Base-by-base conservation (phyloP, 2,797 vertebrate species). In the Artibeus jamaicensis region DNA sequence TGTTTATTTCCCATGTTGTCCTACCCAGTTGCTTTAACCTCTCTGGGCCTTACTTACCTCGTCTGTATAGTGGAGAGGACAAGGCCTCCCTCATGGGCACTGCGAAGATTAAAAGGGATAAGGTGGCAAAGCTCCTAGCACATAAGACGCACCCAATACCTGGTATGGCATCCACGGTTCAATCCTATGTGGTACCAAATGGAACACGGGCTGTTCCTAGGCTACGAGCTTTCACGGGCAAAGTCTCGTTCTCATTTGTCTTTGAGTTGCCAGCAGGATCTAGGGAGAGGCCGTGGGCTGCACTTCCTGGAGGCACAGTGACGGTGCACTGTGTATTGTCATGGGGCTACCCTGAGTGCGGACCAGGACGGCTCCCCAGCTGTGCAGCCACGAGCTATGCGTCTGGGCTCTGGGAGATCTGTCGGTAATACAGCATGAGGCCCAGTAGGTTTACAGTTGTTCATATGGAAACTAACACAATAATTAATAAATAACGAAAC, bases 21-120 rank as follows among this genome's bases (percentile, higher is more conserved):
- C 21, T 53, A 26, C 14, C 6, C 21, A 79, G 16, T 7, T 83
- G 37, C 34, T 39, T 77, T 86, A n/a, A 46, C 10, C 76, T 59
- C 34, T 86, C 70, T 68, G 53, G 74, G 39, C 19, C 32, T 94
- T 65, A 39, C 26, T 29, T 57, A 93, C 46, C 46, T 42, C 29
- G 1, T 77, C 14, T 57, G 2, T 10, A 34, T 21, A 62, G 22
- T 2, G 5, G 46, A 92, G 37, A 67, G n/a, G 73, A 89, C 57
- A 39, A 93, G 55, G 22, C 8, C 26, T 24, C 26, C 4, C 68
- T 62, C 34, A 3, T 1, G 42, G 21, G 44, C 34, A 9, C 26
- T 4, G 0, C 3, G 15, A 57, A 86, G 67, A 26, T 37, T 14
- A 67, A 76, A 67, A 2, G 46, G 22, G 18, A 2, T 79, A 74